Base-by-base conservation (phyloP, 2,113 vertebrate species). In the Nycticebus coucang region DNA sequence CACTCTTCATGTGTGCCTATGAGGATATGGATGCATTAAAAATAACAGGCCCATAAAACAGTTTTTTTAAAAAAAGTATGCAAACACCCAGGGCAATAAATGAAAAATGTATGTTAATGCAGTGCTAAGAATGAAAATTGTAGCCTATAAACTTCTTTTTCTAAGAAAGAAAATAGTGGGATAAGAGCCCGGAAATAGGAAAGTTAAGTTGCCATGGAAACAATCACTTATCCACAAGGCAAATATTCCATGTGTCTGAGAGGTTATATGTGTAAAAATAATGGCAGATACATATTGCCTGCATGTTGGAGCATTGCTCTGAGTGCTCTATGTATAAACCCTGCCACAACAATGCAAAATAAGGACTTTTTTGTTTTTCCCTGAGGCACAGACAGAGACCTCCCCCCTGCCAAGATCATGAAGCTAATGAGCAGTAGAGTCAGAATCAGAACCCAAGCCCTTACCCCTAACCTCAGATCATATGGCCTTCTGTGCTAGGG, bases 141-240 rank as follows among this genome's bases (percentile, higher is more conserved):
- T 78, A 93, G 74, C 69, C 71, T 83, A 85, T 57, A 87, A 78
- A 89, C 62, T 85, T 93, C n/a, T 81, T 82, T 90, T 37, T 80
- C 59, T 5, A 87, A 87, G 69, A 75, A 89, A 93, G 74, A 74
- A 94, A 93, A 93, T 66, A 68, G 69, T 79, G 74, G 69, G 41
- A 64, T 92, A 94, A 92, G 50, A 83, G 74, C 45, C 55, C 86
- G 64, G 91, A 87, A 96, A 89, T 69, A 91, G 53, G 83, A 80
- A 93, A 74, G 87, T 92, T 94, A 80, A 19, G 96, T 97, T 97
- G 37, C 96, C 94, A 95, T 91, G 93, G 96, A 83, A 96, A 96
- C 88, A 96, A 30, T 81, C 91, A 79, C 24, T 96, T 93, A 79
- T 50, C 78, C 87, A 82, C 50, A 59, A 66, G 60, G 79, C 82